Evolutionary conservation across 1,140 invertebrate genomes (phyloP).

Genomic region (Pseudomyrmex pallidus): DNA sequence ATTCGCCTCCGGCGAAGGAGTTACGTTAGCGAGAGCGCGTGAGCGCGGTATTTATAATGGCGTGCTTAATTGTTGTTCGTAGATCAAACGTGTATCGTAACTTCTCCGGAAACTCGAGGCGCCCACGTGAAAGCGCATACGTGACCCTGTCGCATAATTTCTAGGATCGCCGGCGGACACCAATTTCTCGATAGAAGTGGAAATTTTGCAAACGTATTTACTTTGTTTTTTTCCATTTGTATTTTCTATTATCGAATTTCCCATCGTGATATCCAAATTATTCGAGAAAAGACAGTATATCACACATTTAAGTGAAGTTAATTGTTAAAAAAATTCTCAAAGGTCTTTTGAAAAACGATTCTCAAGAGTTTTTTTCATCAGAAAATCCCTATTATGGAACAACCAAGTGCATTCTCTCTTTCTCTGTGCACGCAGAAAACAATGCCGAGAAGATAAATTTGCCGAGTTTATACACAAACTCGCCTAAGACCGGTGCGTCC

Average conservation of each 20-base stretch:
- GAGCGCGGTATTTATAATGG: constrained; percentile 75
- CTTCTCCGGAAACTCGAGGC: constrained; percentile 72
- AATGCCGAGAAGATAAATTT: constrained; percentile 41
- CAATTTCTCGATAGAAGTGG: constrained; percentile 31
- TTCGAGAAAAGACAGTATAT: not conserved
- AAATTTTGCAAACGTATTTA: constrained; percentile 19
- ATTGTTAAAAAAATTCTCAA: no score
- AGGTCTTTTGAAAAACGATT: no score
- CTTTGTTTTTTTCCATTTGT: not conserved
- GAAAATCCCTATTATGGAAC: not conserved
- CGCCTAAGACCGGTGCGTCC: constrained; percentile 61
- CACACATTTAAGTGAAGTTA: not conserved
- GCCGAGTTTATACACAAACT: constrained; percentile 58
- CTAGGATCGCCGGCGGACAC: constrained; percentile 62
- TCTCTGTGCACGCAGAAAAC: not conserved
- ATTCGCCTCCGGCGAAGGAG: constrained; percentile 71
- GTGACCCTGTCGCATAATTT: constrained; percentile 67
- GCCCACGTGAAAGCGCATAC: constrained; percentile 70
- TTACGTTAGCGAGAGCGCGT: constrained; percentile 62
- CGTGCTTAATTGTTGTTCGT: constrained; percentile 77
- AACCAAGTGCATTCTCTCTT: not conserved
- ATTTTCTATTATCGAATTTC: not conserved
- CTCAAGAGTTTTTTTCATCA: no score
- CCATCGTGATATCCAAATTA: not conserved
- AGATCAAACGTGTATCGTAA: constrained; percentile 76